These are phyloP conservation scores for Bufotes viridis DNA, from an alignment of 2,797 vertebrate species.

Conservation along the genomic window DNA sequence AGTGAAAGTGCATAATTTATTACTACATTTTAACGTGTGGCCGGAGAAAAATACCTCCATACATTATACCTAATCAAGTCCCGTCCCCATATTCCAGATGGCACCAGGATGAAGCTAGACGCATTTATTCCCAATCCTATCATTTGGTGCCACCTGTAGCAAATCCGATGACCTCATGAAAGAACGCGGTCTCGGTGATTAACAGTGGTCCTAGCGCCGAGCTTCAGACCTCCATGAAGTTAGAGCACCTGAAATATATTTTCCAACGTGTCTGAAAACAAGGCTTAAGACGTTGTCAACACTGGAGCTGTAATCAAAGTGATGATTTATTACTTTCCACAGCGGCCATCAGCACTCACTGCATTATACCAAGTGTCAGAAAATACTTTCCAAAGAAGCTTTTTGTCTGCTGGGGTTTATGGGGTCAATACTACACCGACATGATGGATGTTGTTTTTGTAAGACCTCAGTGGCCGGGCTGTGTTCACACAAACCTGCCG, in stretches of 20 bases:
- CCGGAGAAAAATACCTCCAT: too few species aligned
- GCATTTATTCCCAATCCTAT: too few species aligned
- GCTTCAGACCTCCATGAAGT: background rate
- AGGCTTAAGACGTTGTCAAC: background rate
- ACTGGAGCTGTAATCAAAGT: background rate
- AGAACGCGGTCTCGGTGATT: too few species aligned
- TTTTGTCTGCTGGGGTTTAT: background rate
- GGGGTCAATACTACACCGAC: background rate
- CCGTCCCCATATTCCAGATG: too few species aligned
- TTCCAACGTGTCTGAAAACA: background rate
- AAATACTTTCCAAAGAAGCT: background rate
- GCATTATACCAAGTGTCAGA: background rate
- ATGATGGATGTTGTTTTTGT: slow-evolving; percentile 22
- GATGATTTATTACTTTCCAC: background rate
- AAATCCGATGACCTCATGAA: too few species aligned
- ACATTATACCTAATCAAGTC: too few species aligned
- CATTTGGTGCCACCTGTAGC: too few species aligned
- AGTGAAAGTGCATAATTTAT: too few species aligned
- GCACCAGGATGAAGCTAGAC: too few species aligned
- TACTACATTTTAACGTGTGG: too few species aligned
- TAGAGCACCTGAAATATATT: background rate
- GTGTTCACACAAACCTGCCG: background rate
- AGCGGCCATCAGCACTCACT: slow-evolving; percentile 1
- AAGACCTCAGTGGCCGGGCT: background rate
- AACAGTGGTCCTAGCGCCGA: background rate